phyloP scores from a whole-genome alignment of 2,888 invertebrate genomes.

The Aspidapion aeneum region DNA sequence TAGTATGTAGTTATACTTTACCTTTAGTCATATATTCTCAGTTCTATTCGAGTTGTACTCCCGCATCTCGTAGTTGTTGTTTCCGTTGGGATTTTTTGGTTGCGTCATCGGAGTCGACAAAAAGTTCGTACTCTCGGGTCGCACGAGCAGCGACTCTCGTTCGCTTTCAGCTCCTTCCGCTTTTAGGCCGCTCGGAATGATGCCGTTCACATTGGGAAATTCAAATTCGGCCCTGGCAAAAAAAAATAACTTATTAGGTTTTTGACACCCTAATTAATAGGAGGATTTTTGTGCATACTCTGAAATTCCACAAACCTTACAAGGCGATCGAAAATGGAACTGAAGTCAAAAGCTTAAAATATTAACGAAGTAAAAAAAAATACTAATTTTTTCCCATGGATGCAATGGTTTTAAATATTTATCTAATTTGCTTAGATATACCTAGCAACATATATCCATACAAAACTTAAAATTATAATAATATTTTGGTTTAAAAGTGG shows the following conservation, averaged over 20 bases:
- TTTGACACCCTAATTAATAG: not conserved
- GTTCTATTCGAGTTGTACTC: slow-evolving; percentile 56
- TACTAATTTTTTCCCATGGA: too few species aligned
- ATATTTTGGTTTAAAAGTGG: too few species aligned
- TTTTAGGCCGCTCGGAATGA: slow-evolving; percentile 51
- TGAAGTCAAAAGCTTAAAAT: too few species aligned
- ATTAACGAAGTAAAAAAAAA: too few species aligned
- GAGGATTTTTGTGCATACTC: too few species aligned
- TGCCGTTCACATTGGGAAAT: slow-evolving; percentile 55
- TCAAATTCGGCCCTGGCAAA: slow-evolving; percentile 58
- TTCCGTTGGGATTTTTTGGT: slow-evolving; percentile 65
- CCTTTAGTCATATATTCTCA: slow-evolving; percentile 66
- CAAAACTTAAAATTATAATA: too few species aligned
- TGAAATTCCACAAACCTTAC: too few species aligned
- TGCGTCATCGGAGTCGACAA: slow-evolving; percentile 42
- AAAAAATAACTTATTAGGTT: not conserved
- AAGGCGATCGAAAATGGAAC: too few species aligned
- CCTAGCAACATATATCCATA: too few species aligned
- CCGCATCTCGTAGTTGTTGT: slow-evolving; percentile 77
- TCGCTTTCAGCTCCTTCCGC: slow-evolving; percentile 53
- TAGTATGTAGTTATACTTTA: too few species aligned
- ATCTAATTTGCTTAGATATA: too few species aligned
- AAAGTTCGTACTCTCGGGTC: slow-evolving; percentile 51
- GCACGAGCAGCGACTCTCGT: slow-evolving; percentile 56
- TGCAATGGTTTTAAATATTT: too few species aligned